phyloP scores from a whole-genome alignment of 2,888 invertebrate genomes.

The Aromia moschata region DNA sequence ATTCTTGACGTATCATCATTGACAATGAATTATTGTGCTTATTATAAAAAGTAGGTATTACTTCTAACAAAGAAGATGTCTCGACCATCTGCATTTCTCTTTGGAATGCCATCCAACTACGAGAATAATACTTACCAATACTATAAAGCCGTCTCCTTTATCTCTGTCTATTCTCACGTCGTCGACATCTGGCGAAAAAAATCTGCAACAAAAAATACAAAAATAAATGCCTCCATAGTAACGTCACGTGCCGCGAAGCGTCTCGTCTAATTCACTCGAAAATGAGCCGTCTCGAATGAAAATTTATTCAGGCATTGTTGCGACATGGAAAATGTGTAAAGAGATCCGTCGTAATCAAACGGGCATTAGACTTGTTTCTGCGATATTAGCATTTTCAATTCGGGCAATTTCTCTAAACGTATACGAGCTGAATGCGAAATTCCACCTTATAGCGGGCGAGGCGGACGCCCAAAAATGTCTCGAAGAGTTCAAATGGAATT shows the following conservation, averaged over 20 bases:
- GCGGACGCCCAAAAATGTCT: background rate
- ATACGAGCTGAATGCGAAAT: conserved; percentile 22
- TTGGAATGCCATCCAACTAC: too few species aligned
- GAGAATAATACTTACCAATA: too few species aligned
- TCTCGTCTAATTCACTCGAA: conserved; percentile 18
- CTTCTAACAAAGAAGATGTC: too few species aligned
- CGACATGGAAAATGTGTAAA: background rate
- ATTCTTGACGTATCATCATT: too few species aligned
- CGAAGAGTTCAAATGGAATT: too few species aligned
- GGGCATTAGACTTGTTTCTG: conserved; percentile 26
- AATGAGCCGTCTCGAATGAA: conserved; percentile 23
- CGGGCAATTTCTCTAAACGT: conserved; percentile 19
- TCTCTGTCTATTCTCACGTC: background rate
- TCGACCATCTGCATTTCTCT: too few species aligned
- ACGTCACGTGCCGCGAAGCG: conserved; percentile 9
- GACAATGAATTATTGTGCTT: too few species aligned
- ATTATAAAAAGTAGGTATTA: too few species aligned
- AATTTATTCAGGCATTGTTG: conserved; percentile 25
- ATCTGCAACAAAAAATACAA: conserved; percentile 24
- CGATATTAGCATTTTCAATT: conserved; percentile 26
- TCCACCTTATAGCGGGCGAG: background rate
- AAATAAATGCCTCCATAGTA: conserved; percentile 5
- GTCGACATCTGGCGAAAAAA: conserved; percentile 22
- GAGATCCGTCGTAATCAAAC: conserved; percentile 11
- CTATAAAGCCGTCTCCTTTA: background rate